phyloP scores from a whole-genome alignment of 2,797 vertebrate species.

The Pseudochaenichthys georgianus region DNA sequence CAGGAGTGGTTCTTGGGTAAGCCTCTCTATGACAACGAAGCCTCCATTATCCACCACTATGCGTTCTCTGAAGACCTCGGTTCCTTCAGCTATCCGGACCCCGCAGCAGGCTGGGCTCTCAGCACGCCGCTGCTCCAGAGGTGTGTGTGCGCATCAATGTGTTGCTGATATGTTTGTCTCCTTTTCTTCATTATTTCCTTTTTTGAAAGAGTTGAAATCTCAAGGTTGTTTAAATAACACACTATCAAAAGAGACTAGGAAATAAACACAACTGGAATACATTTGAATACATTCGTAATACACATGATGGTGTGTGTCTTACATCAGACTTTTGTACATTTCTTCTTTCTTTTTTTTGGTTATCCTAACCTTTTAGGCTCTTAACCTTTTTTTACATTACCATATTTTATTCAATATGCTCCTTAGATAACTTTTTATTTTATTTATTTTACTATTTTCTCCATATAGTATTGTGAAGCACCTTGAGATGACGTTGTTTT shows the following conservation, averaged over 20 bases:
- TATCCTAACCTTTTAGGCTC: too few relatives aligned
- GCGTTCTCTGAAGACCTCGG: constrained; percentile 92
- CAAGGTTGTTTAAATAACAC: too few relatives aligned
- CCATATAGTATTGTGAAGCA: too few relatives aligned
- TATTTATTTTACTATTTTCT: too few relatives aligned
- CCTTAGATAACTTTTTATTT: too few relatives aligned
- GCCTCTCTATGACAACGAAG: constrained; percentile 88
- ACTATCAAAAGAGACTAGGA: neutral
- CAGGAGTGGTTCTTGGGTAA: constrained; percentile 95
- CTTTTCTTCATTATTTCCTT: neutral
- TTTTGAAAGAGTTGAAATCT: neutral
- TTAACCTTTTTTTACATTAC: too few relatives aligned
- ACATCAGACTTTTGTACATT: too few relatives aligned
- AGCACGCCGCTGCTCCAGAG: constrained; percentile 89
- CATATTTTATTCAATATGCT: too few relatives aligned
- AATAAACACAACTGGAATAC: neutral
- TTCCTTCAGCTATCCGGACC: constrained; percentile 92
- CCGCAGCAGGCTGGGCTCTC: constrained; percentile 92
- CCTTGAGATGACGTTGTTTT: too few relatives aligned
- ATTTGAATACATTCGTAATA: neutral
- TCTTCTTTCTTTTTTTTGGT: too few relatives aligned
- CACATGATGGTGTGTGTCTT: neutral
- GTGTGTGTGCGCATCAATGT: constrained; percentile 66
- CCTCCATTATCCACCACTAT: constrained; percentile 96
- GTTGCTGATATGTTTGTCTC: neutral